phyloP scores from a whole-genome alignment of 2,797 vertebrate species.

The Gymnothorax javanicus region DNA sequence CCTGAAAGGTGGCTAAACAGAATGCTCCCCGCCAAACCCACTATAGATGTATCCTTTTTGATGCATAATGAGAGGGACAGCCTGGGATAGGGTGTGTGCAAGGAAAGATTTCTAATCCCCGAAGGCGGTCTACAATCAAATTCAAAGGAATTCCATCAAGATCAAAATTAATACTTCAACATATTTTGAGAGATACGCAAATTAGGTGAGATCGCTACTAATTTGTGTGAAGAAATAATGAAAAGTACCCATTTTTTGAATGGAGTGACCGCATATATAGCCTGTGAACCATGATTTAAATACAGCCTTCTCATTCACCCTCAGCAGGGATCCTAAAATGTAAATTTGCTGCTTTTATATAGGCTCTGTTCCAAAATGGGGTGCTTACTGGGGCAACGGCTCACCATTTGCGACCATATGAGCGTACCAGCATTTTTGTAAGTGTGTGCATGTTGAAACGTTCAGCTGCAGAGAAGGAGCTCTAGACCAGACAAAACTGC shows the following conservation, averaged over 20 bases:
- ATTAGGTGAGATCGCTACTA: not conserved
- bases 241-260: not conserved
- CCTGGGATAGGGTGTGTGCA: not conserved
- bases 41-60: not conserved
- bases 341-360: not conserved
- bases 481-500: not conserved
- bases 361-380: not conserved
- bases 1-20: not conserved
- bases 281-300: not conserved
- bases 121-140: not conserved
- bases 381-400: constrained; percentile 7
- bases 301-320: not conserved
- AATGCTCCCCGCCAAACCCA: not conserved
- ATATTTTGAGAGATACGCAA: not conserved
- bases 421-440: not conserved
- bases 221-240: not conserved
- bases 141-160: too few species aligned
- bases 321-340: constrained; percentile 6
- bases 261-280: not conserved
- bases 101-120: not conserved
- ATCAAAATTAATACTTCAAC: not conserved
- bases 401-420: constrained; percentile 1
- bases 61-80: not conserved
- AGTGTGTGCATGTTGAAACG: not conserved
- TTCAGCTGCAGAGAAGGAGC: not conserved